Evolutionary conservation across 1,140 invertebrate species (phyloP), one percentile per base, ranked within the genome.

Genomic region (Trichonephila clavata): DNA sequence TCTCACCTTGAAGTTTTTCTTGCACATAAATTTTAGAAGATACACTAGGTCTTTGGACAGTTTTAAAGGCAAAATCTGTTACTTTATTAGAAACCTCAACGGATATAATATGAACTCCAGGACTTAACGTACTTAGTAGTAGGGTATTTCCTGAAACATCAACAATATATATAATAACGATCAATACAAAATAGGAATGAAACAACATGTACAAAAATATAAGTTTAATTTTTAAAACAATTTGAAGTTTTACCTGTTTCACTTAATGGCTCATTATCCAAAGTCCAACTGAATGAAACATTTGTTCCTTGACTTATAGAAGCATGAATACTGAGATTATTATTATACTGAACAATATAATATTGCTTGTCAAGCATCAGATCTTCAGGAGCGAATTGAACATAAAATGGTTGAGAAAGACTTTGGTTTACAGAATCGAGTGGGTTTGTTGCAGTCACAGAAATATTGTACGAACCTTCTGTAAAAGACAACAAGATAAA

Each of bases 11-110:
- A 24, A 94, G 63, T 39, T 24, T 86, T 87, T 90, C 89, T 91
- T 94, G 93, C 83, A 94, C 89, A 87, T 87, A 94, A 8, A 94
- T 77, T 87, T 94, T 94, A 24, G 93, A 60, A 43, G 71, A 61
- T 18, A 20, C 88, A 32, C 39, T 84, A 16, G 89, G 93, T 32
- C 89, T 90, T 16, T 27, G 39, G 20, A 94, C 13, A 8, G 16
- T 87, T 60, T 86, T 90, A 24, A 60, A 93, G 7, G 71, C 65
- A 63, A 87, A 90, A 80, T 94, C 89, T 14, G 93, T 94, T 13
- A 94, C 89, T 84, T 91, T 63, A 87, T 94, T 94, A 24, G 27
- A 91, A 13, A 84, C 93, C 43, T 91, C 88, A 65, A 94, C 93
- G 50, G 50, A 68, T 6, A 94, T 50, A 61, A 84, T 57, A 50